Evolutionary conservation across 2,888 invertebrate genomes (phyloP).

Genomic region (Pachydiplax longipennis): DNA sequence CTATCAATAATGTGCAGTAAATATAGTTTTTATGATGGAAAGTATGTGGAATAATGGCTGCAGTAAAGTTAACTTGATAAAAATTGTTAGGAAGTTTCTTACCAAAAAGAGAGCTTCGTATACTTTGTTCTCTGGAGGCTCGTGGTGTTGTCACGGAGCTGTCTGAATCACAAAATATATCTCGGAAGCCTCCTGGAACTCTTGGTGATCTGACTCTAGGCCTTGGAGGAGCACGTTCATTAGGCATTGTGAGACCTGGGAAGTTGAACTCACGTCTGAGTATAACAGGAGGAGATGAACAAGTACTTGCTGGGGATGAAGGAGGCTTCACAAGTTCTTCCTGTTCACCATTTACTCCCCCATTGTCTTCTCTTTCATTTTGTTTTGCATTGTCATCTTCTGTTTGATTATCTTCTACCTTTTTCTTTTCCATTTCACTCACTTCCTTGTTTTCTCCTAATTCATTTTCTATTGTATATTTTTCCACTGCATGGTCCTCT

Average conservation of each 20-base stretch:
- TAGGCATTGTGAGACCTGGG: neutral
- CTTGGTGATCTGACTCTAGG: neutral
- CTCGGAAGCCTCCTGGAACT: slow-evolving; percentile 20
- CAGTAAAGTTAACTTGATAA: neutral
- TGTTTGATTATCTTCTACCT: neutral
- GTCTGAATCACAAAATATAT: slow-evolving; percentile 21
- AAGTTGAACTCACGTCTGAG: neutral
- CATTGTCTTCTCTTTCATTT: neutral
- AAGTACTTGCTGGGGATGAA: neutral
- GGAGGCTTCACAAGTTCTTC: neutral
- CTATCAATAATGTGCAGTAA: too few relatives aligned
- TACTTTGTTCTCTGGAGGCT: neutral
- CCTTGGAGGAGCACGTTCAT: slow-evolving; percentile 7
- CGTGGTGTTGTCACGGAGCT: neutral
- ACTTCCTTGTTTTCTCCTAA: too few relatives aligned
- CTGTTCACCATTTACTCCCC: neutral
- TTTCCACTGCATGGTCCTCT: neutral
- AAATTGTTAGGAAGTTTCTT: neutral
- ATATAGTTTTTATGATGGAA: too few relatives aligned
- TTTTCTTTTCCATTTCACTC: neutral
- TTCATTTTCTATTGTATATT: neutral
- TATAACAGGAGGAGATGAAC: neutral
- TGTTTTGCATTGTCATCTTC: neutral
- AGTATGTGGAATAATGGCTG: neutral
- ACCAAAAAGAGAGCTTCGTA: slow-evolving; percentile 3